Conservation (phyloP, 2,797 vertebrate species). For the Hipposideros larvatus region DNA sequence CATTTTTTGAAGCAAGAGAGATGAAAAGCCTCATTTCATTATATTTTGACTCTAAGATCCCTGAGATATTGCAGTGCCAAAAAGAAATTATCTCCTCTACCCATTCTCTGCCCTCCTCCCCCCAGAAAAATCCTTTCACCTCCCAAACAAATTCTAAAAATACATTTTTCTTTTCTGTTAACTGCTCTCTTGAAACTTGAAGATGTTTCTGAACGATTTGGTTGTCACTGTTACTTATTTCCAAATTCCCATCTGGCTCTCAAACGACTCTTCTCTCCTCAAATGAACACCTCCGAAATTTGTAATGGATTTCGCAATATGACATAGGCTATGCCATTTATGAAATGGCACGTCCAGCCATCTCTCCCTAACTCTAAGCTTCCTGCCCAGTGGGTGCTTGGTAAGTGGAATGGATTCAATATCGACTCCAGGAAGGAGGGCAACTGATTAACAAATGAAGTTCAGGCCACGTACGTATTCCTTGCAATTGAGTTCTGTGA, state of each 20-base stretch:
- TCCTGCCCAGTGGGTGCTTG: background rate
- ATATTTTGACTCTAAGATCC: constrained; percentile 64
- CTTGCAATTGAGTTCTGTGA: background rate
- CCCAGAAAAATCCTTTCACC: constrained; percentile 77
- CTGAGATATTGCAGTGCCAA: constrained; percentile 55
- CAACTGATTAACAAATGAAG: background rate
- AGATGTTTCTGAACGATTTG: constrained; percentile 56
- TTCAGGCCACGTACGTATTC: background rate
- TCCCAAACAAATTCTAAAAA: constrained; percentile 80
- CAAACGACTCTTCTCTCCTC: background rate
- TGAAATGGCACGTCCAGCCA: background rate
- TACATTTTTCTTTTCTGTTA: constrained; percentile 70
- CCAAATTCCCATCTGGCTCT: constrained; percentile 39
- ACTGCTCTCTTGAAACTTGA: constrained; percentile 77
- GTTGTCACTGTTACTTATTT: constrained; percentile 57
- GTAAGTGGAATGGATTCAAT: background rate
- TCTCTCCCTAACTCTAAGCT: background rate
- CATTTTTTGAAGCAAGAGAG: constrained; percentile 33
- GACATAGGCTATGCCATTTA: background rate
- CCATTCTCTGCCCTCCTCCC: constrained; percentile 62
- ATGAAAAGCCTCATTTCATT: constrained; percentile 57
- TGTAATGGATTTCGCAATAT: background rate
- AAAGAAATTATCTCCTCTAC: constrained; percentile 50
- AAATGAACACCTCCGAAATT: background rate
- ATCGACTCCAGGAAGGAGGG: background rate